Base-by-base conservation (phyloP, 2,113 vertebrate species). In the Antechinus flavipes region DNA sequence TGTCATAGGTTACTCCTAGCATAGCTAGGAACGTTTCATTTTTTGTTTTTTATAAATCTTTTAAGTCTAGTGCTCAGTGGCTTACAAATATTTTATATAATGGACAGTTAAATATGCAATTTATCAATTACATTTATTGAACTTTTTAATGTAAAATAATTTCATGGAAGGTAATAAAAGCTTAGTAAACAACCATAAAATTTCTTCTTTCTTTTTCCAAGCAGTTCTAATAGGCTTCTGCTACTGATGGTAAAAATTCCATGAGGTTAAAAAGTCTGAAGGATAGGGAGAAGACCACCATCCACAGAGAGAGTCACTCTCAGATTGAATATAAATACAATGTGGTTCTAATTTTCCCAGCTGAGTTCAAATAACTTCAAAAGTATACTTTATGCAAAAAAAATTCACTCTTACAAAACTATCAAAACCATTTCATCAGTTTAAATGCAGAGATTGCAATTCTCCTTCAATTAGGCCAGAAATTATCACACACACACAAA, bases 401-500 rank as follows among this genome's bases (percentile, higher is more conserved):
- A 95, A 97, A 92, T 89, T 91, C 0, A 96, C 97, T 93, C 93
- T 94, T 95, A 91, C 94, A 50, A 98, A 96, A 95, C 97, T 97
- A 96, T 95, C 96, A 97, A 97, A 98, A 97, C 96, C 96, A 93
- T 97, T 97, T 95, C 96, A 95, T 96, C 98, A 95, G 93, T 95
- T 97, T 42, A 98, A 97, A 97, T 96, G 96, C 89, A 97, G 95
- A 97, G 95, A 97, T 97, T 97, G 97, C 96, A 94, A 94, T 97
- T 98, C 97, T 97, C 95, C 96, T 98, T 98, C 89, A 96, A 95
- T 76, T 84, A 53, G 92, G 97, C 91, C 95, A 98, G 93, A 98
- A 98, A 98, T 97, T 96, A 98, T 52, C 26, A 96, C 95, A 76
- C 5, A n/a, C 61, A 68, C 58, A 68, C 56, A 98, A 98, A 98